Evolutionary conservation across 2,113 vertebrate species (phyloP).

Genomic region (Macquaria ambigua): DNA sequence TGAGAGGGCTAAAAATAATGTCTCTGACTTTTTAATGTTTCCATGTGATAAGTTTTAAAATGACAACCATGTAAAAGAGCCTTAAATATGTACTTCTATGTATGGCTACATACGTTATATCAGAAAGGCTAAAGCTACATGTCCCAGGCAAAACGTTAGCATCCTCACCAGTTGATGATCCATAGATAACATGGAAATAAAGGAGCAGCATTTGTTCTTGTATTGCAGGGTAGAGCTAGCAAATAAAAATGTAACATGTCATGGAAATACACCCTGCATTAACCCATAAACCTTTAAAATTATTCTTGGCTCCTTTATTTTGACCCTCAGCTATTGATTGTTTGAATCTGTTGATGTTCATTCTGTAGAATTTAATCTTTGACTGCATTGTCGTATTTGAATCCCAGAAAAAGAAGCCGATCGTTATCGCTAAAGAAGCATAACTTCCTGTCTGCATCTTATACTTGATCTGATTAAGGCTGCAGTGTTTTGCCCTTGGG

Average conservation of each 20-base stretch:
- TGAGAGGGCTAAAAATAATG: neutral
- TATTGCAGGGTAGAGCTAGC: neutral
- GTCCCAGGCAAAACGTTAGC: neutral
- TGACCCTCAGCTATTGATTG: neutral
- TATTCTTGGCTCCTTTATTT: neutral
- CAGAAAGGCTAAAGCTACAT: neutral
- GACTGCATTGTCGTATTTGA: constrained; percentile 38
- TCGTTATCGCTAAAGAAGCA: constrained; percentile 62
- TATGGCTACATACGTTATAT: neutral
- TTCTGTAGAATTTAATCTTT: constrained; percentile 21
- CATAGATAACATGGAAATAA: no score
- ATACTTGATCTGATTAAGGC: constrained; percentile 74
- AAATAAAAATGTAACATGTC: no score
- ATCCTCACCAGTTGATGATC: neutral
- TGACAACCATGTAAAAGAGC: neutral
- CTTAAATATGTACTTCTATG: neutral
- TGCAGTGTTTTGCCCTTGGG: constrained; percentile 76
- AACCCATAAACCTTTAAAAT: neutral
- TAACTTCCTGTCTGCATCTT: constrained; percentile 72
- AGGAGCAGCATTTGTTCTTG: neutral
- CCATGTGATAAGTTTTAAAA: neutral
- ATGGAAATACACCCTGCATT: no score
- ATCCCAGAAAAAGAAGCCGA: constrained; percentile 53
- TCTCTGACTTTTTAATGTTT: neutral
- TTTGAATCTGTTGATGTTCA: constrained; percentile 14